phyloP scores from a whole-genome alignment of 2,888 invertebrate genomes.

The Spilarctia lutea region DNA sequence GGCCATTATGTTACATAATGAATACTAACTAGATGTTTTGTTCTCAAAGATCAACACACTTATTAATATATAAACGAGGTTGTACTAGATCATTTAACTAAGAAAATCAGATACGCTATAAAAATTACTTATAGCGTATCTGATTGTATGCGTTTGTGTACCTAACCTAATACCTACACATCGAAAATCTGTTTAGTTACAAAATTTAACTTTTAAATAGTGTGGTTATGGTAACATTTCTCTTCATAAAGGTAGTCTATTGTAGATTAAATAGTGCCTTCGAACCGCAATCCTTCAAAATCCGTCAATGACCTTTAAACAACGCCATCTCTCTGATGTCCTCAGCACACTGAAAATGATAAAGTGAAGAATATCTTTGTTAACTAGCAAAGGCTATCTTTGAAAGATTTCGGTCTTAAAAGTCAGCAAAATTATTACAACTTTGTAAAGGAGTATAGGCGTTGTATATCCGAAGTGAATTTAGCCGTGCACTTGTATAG shows the following conservation, averaged over 20 bases:
- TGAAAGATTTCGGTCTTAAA: constrained; percentile 25
- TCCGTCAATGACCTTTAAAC: not conserved
- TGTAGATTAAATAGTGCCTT: not conserved
- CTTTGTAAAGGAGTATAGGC: constrained; percentile 20
- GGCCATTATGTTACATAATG: constrained; percentile 4
- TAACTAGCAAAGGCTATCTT: not conserved
- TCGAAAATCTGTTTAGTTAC: not conserved
- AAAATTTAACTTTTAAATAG: not conserved
- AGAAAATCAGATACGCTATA: not conserved
- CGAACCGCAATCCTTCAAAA: not conserved
- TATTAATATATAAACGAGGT: constrained; percentile 10
- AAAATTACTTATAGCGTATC: constrained; percentile 2
- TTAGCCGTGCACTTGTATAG: constrained; percentile 21
- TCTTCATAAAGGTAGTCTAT: not conserved
- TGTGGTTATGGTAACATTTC: not conserved
- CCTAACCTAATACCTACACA: not conserved
- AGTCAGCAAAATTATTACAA: constrained; percentile 34
- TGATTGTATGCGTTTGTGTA: not conserved
- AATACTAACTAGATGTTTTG: constrained; percentile 11
- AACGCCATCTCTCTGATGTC: not conserved
- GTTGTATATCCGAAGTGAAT: constrained; percentile 41
- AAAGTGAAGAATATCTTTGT: not conserved
- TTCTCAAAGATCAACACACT: constrained; percentile 7
- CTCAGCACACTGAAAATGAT: not conserved
- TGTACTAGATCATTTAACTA: not conserved